Base-by-base conservation (phyloP, 2,888 invertebrate species). In the Trimorus sp. region DNA sequence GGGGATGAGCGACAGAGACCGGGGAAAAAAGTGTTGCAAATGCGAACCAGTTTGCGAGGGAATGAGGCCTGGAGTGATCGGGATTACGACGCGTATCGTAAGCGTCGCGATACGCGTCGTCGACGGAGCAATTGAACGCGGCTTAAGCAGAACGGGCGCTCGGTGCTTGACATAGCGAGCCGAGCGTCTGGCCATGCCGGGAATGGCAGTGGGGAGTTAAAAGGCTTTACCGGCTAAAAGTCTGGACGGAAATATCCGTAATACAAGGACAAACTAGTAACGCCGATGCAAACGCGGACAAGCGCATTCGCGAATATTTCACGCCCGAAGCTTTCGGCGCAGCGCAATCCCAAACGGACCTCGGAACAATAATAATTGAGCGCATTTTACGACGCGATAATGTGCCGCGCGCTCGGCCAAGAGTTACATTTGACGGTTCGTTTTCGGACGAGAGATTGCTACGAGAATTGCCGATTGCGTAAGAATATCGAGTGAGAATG, bases 241-340 rank as follows among this genome's bases (percentile, higher is more conserved):
- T 89, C 87, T 86, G 88, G 90, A 90, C 90, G 85, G 86, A 91
- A 91, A 91, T 90, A 91, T 89, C 90, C 89, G 88, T 89, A 89
- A 89, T 87, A 87, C 90, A 90, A 90, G 90, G 90, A 89, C 90
- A 80, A 84, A 77, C 66, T 77, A 77, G 69, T 53, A 71, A 73
- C 71, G 54, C 62, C 60, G 68, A 69, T 73, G 76, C 77, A 71
- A 82, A 81, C 40, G 83, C 69, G 68, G 59, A 60, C 79, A n/a
- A n/a, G 54, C 15, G 49, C 62, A 53, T 66, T 74, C 74, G 53
- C 37, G 63, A 74, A 68, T 69, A 68, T 68, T 68, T 73, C 59
- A n/a, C 14, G 59, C 40, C 42, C 15, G 12, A 26, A 3, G 66
- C 48, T 68, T 68, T 60, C 56, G 56, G 37, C 45, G 11, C 16